Evolutionary conservation across 2,113 vertebrate genomes (phyloP).

Genomic region (Craseonycteris thonglongyai): DNA sequence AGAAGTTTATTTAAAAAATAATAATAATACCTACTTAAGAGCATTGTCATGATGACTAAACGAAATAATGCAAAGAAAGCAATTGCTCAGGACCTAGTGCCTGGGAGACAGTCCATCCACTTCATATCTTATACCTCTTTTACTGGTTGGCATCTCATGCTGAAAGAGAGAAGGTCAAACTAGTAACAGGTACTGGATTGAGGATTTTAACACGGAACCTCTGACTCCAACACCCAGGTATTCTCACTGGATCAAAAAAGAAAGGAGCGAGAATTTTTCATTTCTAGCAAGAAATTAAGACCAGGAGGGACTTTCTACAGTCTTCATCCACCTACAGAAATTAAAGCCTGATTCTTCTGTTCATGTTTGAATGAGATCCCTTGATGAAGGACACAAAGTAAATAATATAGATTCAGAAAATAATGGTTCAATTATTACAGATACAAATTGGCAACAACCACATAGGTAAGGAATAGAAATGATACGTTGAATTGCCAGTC

Average conservation of each 20-base stretch:
- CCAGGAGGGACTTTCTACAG: rapidly evolving
- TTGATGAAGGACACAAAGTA: not conserved
- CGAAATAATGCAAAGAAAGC: not conserved
- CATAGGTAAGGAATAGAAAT: not conserved
- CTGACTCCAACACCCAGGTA: not conserved
- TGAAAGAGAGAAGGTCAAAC: not conserved
- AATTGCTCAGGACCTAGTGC: rapidly evolving
- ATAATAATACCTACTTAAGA: not conserved
- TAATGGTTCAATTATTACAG: not conserved
- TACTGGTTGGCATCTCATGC: not conserved
- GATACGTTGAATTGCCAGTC: not conserved
- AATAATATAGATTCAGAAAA: not conserved
- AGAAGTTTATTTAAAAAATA: not conserved
- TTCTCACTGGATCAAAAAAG: not conserved
- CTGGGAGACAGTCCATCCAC: not conserved
- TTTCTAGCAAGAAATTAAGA: not conserved
- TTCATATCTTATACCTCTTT: not conserved
- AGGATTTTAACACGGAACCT: not conserved
- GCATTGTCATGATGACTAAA: not conserved
- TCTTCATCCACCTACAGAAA: rapidly evolving
- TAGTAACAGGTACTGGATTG: not conserved
- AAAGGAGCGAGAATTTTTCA: not conserved
- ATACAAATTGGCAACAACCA: not conserved
- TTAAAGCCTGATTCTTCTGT: not conserved
- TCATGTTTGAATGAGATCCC: not conserved